Evolutionary conservation across 1,140 invertebrate species (phyloP).

Genomic region (Ctenoplectra terminalis): DNA sequence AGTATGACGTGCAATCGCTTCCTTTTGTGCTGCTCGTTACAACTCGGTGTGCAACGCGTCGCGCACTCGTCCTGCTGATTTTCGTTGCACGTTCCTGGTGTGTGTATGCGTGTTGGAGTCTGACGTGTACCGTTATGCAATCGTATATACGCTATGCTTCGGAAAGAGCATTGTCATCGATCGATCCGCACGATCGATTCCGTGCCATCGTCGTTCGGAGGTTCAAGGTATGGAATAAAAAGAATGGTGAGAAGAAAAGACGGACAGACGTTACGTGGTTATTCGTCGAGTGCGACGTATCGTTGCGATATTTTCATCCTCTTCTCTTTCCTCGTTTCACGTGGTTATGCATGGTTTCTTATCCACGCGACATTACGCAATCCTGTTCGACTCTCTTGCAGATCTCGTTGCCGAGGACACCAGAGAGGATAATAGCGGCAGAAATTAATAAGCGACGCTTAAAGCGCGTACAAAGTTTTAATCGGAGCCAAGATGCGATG

Average conservation of each 20-base stretch:
- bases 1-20: conserved; percentile 82
- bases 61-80: conserved; percentile 53
- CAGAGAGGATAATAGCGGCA: no score
- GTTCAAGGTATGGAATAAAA: no score
- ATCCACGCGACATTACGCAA: not conserved
- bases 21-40: conserved; percentile 72
- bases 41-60: conserved; percentile 59
- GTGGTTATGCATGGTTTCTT: not conserved
- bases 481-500: not conserved
- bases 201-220: conserved; percentile 1
- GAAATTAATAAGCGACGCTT: conserved; percentile 8
- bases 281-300: conserved; percentile 43
- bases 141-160: conserved; percentile 38
- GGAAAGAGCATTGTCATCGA: conserved; percentile 56
- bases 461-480: conserved; percentile 14
- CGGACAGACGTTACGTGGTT: not conserved
- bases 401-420: not conserved
- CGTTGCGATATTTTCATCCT: conserved; percentile 14
- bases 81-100: conserved; percentile 45
- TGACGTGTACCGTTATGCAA: conserved; percentile 64
- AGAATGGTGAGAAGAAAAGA: no score
- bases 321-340: not conserved
- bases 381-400: not conserved
- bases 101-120: conserved; percentile 8
- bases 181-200: conserved; percentile 56